Evolutionary conservation across 2,113 vertebrate species (phyloP).

Genomic region (Gopherus evgoodei): DNA sequence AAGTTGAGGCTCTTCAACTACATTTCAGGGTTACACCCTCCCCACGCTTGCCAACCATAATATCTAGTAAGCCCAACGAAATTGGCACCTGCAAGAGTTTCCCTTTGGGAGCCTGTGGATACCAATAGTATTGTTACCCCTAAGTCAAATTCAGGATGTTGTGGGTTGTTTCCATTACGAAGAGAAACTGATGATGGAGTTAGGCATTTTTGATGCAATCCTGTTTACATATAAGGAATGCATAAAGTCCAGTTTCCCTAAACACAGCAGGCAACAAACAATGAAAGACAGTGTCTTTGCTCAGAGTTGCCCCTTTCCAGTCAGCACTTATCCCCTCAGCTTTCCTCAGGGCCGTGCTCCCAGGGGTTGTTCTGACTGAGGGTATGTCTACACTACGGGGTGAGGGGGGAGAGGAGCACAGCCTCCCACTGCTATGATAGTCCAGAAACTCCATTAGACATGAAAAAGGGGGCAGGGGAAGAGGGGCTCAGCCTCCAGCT

Average conservation of each 20-base stretch:
- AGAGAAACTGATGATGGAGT: not conserved
- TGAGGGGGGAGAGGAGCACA: too few relatives aligned
- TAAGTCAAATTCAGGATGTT: not conserved
- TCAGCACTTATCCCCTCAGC: not conserved
- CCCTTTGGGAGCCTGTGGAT: not conserved
- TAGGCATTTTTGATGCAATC: not conserved
- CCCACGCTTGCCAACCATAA: not conserved
- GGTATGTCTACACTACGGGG: too few relatives aligned
- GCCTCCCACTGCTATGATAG: too few relatives aligned
- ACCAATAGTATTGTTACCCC: not conserved
- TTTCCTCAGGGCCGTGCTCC: not conserved
- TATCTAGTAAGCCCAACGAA: not conserved
- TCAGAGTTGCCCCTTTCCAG: not conserved
- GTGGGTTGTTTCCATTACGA: not conserved
- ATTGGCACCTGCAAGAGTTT: not conserved
- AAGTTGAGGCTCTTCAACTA: not conserved
- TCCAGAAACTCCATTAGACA: too few relatives aligned
- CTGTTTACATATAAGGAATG: too few relatives aligned
- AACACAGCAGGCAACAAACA: not conserved
- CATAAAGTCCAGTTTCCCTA: not conserved
- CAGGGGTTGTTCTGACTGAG: not conserved
- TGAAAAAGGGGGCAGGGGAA: too few relatives aligned
- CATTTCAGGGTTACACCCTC: not conserved
- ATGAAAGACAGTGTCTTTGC: not conserved
- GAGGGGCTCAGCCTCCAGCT: too few relatives aligned